phyloP scores from a whole-genome alignment of 2,888 invertebrate genomes.

The Drosophila suboccidentalis region DNA sequence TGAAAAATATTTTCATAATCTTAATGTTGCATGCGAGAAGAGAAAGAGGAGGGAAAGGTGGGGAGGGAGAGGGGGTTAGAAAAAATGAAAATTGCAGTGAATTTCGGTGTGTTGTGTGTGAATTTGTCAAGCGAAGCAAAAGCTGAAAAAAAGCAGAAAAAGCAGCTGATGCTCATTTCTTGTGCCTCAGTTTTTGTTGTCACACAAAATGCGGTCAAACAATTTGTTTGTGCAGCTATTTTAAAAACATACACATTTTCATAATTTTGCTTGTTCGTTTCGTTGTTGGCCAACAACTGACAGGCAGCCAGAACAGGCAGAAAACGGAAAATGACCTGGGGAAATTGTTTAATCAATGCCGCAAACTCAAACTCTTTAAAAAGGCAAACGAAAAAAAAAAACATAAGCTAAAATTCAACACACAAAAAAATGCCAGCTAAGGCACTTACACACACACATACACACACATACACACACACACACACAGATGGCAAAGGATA shows the following conservation, averaged over 20 bases:
- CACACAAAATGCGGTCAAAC: constrained; percentile 74
- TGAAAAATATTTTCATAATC: constrained; percentile 79
- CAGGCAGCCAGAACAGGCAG: not conserved
- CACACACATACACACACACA: constrained; percentile 17
- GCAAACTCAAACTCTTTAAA: constrained; percentile 64
- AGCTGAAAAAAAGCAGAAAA: constrained; percentile 2
- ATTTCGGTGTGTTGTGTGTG: constrained; percentile 42
- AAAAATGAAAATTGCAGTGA: constrained; percentile 48
- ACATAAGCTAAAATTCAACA: constrained; percentile 31
- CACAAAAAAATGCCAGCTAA: constrained; percentile 31
- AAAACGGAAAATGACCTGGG: constrained; percentile 3
- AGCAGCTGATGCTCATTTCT: constrained; percentile 76
- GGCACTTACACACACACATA: constrained; percentile 33
- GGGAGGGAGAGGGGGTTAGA: not conserved
- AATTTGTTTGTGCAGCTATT: constrained; percentile 75
- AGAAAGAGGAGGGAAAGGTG: no score
- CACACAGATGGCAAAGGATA: constrained; percentile 22
- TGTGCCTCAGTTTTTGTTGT: constrained; percentile 53
- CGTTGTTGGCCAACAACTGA: constrained; percentile 26
- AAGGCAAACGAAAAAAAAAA: constrained; percentile 18
- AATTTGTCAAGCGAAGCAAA: constrained; percentile 61
- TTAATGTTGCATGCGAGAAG: constrained; percentile 43
- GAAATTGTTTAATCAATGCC: constrained; percentile 75
- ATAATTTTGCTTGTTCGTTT: constrained; percentile 13
- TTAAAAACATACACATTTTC: constrained; percentile 46